Percentiles rank a stretch among this genome's conserved stretches.
phyloP scores from a whole-genome alignment of 2,113 vertebrate species.

The Bufo gargarizans region DNA sequence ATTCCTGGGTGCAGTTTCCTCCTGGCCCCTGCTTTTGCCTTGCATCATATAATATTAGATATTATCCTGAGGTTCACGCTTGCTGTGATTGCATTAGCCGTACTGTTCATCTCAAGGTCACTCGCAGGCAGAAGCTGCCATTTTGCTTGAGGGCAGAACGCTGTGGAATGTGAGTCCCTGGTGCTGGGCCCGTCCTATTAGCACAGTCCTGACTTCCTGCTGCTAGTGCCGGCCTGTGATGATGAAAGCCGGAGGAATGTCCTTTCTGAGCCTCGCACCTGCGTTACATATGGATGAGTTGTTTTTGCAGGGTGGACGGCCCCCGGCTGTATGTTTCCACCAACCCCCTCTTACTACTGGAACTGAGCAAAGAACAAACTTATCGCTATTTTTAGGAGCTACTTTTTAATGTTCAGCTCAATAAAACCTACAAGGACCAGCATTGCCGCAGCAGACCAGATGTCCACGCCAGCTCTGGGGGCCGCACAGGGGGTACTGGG shows the following conservation, averaged over 20 bases:
- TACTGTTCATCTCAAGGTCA: not conserved
- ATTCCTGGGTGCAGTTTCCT: not conserved
- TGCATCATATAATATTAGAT: not conserved
- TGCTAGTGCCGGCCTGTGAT: not conserved
- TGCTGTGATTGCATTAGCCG: not conserved
- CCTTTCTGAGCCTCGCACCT: not conserved
- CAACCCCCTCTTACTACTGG: too few relatives aligned
- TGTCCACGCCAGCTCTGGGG: not conserved
- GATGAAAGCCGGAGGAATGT: slow-evolving; percentile 12
- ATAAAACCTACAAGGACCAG: not conserved
- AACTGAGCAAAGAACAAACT: not conserved
- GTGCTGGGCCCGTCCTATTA: not conserved
- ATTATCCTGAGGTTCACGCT: not conserved
- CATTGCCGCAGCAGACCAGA: not conserved
- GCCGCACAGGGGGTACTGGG: not conserved
- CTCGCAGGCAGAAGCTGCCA: not conserved
- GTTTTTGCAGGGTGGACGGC: not conserved
- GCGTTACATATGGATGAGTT: slow-evolving; percentile 2
- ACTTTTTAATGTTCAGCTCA: not conserved
- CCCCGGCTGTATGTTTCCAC: not conserved
- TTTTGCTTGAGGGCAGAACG: not conserved
- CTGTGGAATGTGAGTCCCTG: not conserved
- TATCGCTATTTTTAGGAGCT: slow-evolving; percentile 7
- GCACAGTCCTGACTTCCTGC: not conserved
- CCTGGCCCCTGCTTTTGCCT: not conserved